phyloP scores from a whole-genome alignment of 2,888 invertebrate species.

The Luperina nickerlii region DNA sequence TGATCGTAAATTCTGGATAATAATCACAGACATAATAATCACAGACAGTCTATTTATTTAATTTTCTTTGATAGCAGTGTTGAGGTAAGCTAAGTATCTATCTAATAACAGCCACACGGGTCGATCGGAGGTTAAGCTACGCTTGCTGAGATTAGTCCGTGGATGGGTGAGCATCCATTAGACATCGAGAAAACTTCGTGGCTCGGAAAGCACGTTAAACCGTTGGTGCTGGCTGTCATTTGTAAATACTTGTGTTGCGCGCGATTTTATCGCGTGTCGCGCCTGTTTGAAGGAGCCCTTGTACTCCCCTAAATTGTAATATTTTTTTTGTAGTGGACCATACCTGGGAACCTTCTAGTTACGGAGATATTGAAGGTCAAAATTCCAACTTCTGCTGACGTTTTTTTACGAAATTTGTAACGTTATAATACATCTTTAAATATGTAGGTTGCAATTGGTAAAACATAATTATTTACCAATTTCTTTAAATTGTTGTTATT shows the following conservation, averaged over 20 bases:
- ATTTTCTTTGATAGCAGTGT: neutral
- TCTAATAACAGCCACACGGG: neutral
- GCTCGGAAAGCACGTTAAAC: neutral
- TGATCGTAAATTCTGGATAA: slow-evolving; percentile 17
- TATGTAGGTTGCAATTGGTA: too few species aligned
- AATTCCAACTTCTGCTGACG: too few species aligned
- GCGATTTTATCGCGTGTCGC: too few species aligned
- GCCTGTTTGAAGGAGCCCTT: too few species aligned
- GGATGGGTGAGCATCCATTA: neutral
- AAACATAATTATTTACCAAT: too few species aligned
- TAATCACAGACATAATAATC: slow-evolving; percentile 1
- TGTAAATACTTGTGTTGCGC: neutral
- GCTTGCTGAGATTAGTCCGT: neutral
- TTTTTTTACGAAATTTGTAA: too few species aligned
- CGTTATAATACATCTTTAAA: too few species aligned
- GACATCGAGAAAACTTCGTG: neutral
- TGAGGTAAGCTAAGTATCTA: neutral
- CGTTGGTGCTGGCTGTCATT: neutral
- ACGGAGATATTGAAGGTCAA: too few species aligned
- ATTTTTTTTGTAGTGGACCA: too few species aligned
- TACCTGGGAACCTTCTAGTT: too few species aligned
- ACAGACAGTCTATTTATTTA: slow-evolving; percentile 7
- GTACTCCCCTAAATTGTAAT: too few species aligned
- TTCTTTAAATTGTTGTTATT: too few species aligned
- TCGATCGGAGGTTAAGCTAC: neutral